Evolutionary conservation across 2,888 invertebrate species (phyloP).

Genomic region (Macaria liturata): DNA sequence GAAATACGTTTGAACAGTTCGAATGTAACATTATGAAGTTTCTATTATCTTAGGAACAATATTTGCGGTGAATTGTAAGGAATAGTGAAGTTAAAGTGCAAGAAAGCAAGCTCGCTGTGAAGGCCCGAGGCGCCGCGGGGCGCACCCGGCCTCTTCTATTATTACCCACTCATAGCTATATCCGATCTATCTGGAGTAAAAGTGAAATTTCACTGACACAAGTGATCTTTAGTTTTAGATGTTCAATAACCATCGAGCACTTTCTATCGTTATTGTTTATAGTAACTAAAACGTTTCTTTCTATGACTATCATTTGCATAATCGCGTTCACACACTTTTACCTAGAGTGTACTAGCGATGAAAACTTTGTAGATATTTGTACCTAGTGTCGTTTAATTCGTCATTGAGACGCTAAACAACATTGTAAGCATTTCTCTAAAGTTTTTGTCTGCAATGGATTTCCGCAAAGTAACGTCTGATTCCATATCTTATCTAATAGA

Average conservation of each 20-base stretch:
- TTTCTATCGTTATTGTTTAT: slow-evolving; percentile 24
- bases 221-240: slow-evolving; percentile 41
- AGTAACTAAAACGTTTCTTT: not conserved
- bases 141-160: slow-evolving; percentile 48
- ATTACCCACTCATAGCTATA: slow-evolving; percentile 66
- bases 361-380: too few species aligned
- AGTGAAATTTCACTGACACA: slow-evolving; percentile 50
- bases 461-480: too few species aligned
- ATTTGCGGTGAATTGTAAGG: slow-evolving; percentile 1
- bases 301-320: slow-evolving; percentile 15
- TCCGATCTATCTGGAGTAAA: slow-evolving; percentile 59
- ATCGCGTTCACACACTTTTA: not conserved
- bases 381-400: too few species aligned
- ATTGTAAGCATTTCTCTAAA: too few species aligned
- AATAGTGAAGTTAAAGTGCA: slow-evolving; percentile 14
- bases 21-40: not conserved
- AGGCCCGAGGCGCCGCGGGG: slow-evolving; percentile 48
- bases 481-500: too few species aligned
- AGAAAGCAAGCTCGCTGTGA: slow-evolving; percentile 19
- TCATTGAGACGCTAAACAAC: too few species aligned
- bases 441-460: too few species aligned
- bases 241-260: slow-evolving; percentile 39
- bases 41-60: slow-evolving; percentile 2
- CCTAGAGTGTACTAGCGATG: not conserved
- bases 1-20: not conserved